Conservation (phyloP, 2,888 invertebrate species). For the Limenitis camilla region DNA sequence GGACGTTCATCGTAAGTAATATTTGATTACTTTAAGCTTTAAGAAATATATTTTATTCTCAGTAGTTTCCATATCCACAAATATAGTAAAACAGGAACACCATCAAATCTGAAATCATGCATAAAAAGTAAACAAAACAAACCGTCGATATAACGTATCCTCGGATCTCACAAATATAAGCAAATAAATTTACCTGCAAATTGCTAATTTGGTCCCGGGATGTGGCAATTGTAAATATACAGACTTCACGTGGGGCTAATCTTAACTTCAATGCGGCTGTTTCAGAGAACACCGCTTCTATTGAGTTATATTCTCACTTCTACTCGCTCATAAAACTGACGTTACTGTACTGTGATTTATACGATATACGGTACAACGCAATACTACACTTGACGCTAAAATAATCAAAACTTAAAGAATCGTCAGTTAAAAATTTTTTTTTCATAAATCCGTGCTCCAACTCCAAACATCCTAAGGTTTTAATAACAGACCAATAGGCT, state of each 20-base stretch:
- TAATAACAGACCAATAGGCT: no score
- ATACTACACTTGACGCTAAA: not conserved
- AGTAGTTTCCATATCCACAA: no score
- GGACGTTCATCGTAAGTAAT: no score
- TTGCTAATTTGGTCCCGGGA: slow-evolving; percentile 14
- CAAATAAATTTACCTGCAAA: slow-evolving; percentile 16
- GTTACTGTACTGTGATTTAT: slow-evolving; percentile 14
- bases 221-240: slow-evolving; percentile 14
- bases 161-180: slow-evolving; percentile 8
- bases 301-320: slow-evolving; percentile 33
- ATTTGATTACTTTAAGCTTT: no score
- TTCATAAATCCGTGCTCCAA: no score
- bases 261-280: no score
- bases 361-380: no score
- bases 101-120: not conserved
- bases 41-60: no score
- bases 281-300: slow-evolving; percentile 29
- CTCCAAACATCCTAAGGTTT: no score
- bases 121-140: not conserved
- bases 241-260: slow-evolving; percentile 17
- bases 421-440: no score
- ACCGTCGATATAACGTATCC: slow-evolving; percentile 5
- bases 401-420: not conserved
- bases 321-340: slow-evolving; percentile 29
- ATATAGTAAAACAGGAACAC: no score